These are phyloP conservation scores for Noctuana brunneofusca DNA, from an alignment of 2,888 invertebrate species.

Conservation along the genomic window DNA sequence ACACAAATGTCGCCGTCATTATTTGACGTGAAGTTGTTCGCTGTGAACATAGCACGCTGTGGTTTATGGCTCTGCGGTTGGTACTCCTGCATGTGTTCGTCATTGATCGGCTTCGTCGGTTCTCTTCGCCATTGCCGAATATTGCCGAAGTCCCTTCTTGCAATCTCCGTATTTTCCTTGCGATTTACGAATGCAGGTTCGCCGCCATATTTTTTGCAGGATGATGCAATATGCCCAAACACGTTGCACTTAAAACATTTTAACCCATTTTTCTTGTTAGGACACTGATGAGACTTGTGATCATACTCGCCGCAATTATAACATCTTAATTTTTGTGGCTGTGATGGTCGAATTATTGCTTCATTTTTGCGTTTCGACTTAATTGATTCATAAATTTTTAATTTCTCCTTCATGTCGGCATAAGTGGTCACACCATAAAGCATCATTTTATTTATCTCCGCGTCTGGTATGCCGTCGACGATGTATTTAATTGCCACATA, in stretches of 20 bases:
- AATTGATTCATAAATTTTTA: constrained; percentile 35
- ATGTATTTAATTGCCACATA: constrained; percentile 43
- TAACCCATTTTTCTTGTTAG: not conserved
- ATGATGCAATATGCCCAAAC: not conserved
- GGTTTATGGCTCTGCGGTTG: not conserved
- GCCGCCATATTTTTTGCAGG: not conserved
- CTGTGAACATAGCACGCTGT: not conserved
- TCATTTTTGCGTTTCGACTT: too few relatives aligned
- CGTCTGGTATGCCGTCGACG: constrained; percentile 40
- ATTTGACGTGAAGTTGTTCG: not conserved
- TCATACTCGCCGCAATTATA: not conserved
- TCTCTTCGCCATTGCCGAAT: not conserved
- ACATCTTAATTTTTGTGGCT: not conserved
- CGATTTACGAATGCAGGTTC: not conserved
- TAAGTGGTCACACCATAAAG: constrained; percentile 39
- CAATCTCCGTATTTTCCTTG: not conserved
- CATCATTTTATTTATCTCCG: constrained; percentile 39
- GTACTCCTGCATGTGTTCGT: not conserved
- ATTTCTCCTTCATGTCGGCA: constrained; percentile 37
- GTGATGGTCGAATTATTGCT: too few relatives aligned
- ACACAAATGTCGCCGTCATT: not conserved
- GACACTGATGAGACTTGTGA: not conserved
- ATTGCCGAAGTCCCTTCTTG: not conserved
- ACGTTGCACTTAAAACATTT: not conserved
- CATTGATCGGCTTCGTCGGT: not conserved